Evolutionary conservation across 2,113 vertebrate genomes (phyloP).

Genomic region (Falco punctatus): DNA sequence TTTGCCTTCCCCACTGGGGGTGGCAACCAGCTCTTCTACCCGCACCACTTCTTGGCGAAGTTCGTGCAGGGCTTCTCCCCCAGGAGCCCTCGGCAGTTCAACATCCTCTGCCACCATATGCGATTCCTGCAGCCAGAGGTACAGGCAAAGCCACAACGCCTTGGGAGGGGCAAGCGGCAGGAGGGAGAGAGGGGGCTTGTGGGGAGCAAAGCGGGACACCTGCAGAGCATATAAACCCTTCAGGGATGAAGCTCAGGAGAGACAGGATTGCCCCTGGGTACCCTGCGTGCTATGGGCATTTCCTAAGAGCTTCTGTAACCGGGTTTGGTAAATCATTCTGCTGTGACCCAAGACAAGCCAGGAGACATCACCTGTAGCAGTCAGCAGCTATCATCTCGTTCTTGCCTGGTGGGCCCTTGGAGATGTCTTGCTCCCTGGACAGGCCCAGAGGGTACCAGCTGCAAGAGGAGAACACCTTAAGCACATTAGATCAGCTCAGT

Average conservation of each 20-base stretch:
- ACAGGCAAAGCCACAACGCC: accelerated
- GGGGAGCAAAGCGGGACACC: background rate
- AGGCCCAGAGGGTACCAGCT: background rate
- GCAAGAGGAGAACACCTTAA: background rate
- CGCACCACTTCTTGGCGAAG: slow-evolving; percentile 71
- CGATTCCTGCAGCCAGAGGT: slow-evolving; percentile 82
- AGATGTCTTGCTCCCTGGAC: background rate
- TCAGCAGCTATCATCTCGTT: accelerated
- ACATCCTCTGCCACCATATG: slow-evolving; percentile 90
- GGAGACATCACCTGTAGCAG: background rate
- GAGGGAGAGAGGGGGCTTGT: accelerated
- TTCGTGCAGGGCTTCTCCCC: slow-evolving; percentile 77
- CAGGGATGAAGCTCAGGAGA: background rate
- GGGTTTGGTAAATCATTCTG: background rate
- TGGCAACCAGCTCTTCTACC: slow-evolving; percentile 80
- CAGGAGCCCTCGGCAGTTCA: slow-evolving; percentile 44
- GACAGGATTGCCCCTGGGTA: background rate
- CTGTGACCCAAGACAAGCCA: background rate
- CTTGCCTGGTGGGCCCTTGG: background rate
- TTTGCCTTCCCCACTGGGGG: slow-evolving; percentile 79
- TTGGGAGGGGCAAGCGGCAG: accelerated
- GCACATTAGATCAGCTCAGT: background rate
- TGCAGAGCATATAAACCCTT: accelerated
- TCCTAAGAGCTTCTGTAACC: background rate
- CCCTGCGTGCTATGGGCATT: background rate